phyloP scores from a whole-genome alignment of 2,113 vertebrate species.

The Rana temporaria region DNA sequence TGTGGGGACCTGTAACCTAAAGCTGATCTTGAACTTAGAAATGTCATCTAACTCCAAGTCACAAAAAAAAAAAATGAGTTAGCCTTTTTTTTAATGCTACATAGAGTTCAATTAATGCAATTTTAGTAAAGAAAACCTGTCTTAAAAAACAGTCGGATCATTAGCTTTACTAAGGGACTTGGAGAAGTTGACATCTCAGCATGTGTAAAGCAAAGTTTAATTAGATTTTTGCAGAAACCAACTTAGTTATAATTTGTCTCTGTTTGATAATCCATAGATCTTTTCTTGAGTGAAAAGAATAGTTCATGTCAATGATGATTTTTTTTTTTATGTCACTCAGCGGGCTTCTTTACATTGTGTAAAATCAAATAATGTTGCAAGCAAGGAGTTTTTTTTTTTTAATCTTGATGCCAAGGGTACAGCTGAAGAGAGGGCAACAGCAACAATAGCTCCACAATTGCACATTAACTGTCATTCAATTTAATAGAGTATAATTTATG shows the following conservation, averaged over 20 bases:
- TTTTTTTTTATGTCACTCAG: constrained; percentile 13
- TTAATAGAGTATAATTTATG: constrained; percentile 37
- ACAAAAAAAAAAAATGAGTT: not conserved
- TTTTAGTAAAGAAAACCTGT: constrained; percentile 1
- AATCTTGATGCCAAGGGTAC: constrained; percentile 2
- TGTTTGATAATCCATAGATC: constrained; percentile 10
- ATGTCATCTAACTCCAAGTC: not conserved
- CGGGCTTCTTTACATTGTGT: constrained; percentile 1
- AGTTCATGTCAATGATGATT: not conserved
- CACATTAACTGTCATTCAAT: constrained; percentile 45
- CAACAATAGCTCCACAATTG: not conserved
- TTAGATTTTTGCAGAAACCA: constrained; percentile 12
- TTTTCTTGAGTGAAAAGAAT: not conserved
- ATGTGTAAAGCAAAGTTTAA: constrained; percentile 12
- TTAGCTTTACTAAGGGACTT: not conserved
- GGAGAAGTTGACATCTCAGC: not conserved
- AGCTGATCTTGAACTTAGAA: not conserved
- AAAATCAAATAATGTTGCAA: constrained; percentile 3
- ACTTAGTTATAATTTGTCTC: not conserved
- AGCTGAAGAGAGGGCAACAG: constrained; percentile 1
- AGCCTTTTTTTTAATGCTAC: not conserved
- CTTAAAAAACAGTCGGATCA: constrained; percentile 10
- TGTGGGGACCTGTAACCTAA: too few relatives aligned
- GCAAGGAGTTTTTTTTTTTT: not conserved
- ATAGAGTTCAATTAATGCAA: constrained; percentile 15